phyloP scores from a whole-genome alignment of 1,140 invertebrate species.

The Hylaeus volcanicus region DNA sequence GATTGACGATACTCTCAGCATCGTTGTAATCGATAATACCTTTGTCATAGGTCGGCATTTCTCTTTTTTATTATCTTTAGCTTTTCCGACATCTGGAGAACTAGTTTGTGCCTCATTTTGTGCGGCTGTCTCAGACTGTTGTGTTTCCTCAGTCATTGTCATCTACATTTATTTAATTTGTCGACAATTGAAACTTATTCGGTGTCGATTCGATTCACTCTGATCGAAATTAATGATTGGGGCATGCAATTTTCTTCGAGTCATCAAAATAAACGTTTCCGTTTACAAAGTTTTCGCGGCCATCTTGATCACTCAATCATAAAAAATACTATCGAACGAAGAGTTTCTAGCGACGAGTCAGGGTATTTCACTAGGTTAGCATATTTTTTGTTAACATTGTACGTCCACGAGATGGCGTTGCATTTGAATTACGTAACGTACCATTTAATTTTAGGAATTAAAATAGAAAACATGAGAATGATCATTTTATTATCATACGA shows the following conservation, averaged over 20 bases:
- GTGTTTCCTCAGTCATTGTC: constrained; percentile 75
- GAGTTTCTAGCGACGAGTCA: too few species aligned
- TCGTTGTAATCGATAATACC: constrained; percentile 56
- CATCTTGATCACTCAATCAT: constrained; percentile 45
- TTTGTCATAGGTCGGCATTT: constrained; percentile 79
- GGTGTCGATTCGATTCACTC: constrained; percentile 1
- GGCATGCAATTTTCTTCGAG: constrained; percentile 50
- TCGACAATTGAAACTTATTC: constrained; percentile 21
- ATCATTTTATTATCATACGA: too few species aligned
- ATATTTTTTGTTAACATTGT: too few species aligned
- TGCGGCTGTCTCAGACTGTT: constrained; percentile 65
- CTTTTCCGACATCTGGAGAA: constrained; percentile 68
- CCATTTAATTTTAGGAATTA: too few species aligned
- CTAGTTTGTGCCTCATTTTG: constrained; percentile 68
- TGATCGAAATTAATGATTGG: constrained; percentile 22
- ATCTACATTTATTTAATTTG: constrained; percentile 44
- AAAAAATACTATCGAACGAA: constrained; percentile 14
- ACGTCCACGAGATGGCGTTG: too few species aligned
- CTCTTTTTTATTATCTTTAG: constrained; percentile 76
- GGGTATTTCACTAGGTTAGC: too few species aligned
- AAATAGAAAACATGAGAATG: too few species aligned
- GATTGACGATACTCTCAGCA: neutral
- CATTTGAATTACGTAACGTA: too few species aligned
- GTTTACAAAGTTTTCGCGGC: constrained; percentile 47
- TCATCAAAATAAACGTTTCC: constrained; percentile 41